Percentiles rank a stretch among this genome's conserved stretches.
These are phyloP conservation scores for Halcyon leucocephala DNA, from an alignment of 2,797 vertebrate species.

Conservation along the genomic window DNA sequence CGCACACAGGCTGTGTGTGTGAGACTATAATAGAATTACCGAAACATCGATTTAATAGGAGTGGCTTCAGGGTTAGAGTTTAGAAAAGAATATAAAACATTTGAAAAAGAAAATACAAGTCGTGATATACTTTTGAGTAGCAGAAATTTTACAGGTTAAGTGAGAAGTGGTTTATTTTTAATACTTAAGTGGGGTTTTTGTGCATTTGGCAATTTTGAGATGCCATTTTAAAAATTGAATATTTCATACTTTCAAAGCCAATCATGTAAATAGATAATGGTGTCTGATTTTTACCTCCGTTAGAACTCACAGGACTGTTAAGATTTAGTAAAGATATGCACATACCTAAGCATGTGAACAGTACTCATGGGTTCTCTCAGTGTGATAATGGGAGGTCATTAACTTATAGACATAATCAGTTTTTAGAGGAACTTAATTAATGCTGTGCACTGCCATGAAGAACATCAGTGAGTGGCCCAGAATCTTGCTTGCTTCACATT, in stretches of 20 bases:
- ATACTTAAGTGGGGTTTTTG: not conserved
- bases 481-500: not conserved
- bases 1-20: fast-evolving
- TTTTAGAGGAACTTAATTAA: not conserved
- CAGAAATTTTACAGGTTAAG: not conserved
- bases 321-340: not conserved
- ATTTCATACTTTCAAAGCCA: not conserved
- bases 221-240: not conserved
- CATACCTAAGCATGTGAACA: not conserved
- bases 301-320: not conserved
- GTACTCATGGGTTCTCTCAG: not conserved
- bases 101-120: not conserved
- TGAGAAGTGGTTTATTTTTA: not conserved
- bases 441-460: not conserved
- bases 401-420: not conserved
- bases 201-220: not conserved
- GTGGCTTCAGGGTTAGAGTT: not conserved
- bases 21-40: not conserved
- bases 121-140: not conserved
- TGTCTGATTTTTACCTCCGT: not conserved
- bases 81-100: not conserved
- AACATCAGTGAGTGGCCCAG: not conserved
- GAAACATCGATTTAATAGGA: not conserved
- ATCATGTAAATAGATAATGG: not conserved
- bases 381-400: not conserved